phyloP scores from a whole-genome alignment of 1,140 invertebrate species.

The Caerostris extrusa region DNA sequence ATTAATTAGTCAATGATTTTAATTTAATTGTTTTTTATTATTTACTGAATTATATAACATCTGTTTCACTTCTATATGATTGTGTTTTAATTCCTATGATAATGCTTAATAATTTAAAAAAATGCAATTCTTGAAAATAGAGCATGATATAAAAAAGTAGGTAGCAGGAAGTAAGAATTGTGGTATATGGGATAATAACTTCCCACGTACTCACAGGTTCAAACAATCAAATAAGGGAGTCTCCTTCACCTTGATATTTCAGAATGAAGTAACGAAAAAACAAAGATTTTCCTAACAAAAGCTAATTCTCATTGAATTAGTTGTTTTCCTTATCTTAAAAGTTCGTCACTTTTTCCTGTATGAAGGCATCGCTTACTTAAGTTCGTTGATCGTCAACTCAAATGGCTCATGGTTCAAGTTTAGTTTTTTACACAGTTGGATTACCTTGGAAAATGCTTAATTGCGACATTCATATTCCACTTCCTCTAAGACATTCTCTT shows the following conservation, averaged over 20 bases:
- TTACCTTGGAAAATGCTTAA: not conserved
- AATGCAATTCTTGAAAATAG: too few species aligned
- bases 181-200: too few species aligned
- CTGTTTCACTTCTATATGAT: too few species aligned
- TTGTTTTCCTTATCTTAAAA: not conserved
- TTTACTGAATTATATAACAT: too few species aligned
- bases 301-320: conserved; percentile 21
- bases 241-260: conserved; percentile 21
- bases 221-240: not conserved
- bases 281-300: conserved; percentile 36
- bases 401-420: not conserved
- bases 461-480: not conserved
- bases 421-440: not conserved
- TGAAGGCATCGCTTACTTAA: not conserved
- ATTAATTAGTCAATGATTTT: too few species aligned
- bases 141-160: too few species aligned
- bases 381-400: conserved; percentile 26
- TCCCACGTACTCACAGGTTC: not conserved
- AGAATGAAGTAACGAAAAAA: conserved; percentile 4
- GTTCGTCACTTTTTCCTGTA: not conserved
- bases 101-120: too few species aligned
- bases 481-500: not conserved
- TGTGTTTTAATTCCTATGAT: too few species aligned
- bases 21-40: too few species aligned
- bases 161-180: too few species aligned